A percentile compares a stretch with the other conserved stretches of the same genome.
Conservation (phyloP, 1,140 invertebrate genomes). For the Brachionus calyciflorus region DNA sequence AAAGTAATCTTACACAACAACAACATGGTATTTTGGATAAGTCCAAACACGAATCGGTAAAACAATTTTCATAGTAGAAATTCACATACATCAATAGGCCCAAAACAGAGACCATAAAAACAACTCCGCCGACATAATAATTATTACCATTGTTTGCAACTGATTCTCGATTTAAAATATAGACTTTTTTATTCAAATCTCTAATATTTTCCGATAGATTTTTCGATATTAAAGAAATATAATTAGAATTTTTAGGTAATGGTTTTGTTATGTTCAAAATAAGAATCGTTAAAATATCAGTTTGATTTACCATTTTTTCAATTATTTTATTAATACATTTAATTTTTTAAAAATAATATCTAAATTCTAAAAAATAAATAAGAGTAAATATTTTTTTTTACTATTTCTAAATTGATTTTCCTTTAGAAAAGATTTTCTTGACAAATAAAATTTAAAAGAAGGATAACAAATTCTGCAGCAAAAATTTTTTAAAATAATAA, state of each 20-base stretch:
- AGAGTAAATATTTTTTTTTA: too few species aligned
- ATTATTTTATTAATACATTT: neutral
- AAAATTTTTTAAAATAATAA: too few species aligned
- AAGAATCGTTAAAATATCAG: neutral
- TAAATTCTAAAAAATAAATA: too few species aligned
- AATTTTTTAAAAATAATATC: too few species aligned
- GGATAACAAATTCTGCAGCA: too few species aligned
- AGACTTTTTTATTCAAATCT: too few species aligned
- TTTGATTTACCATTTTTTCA: neutral
- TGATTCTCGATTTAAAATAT: too few species aligned
- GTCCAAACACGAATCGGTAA: neutral
- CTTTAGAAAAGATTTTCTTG: too few species aligned
- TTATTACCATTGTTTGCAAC: neutral
- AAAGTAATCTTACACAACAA: neutral
- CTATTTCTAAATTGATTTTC: too few species aligned
- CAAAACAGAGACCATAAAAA: constrained; percentile 28
- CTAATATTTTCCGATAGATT: too few species aligned
- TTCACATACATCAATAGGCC: constrained; percentile 38
- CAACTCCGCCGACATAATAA: constrained; percentile 33
- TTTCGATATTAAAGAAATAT: neutral
- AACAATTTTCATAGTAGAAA: constrained; percentile 40
- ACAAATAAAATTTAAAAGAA: too few species aligned
- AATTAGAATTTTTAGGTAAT: neutral
- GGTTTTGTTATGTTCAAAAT: constrained; percentile 1
- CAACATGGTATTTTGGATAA: neutral